Evolutionary conservation across 2,888 invertebrate genomes (phyloP), one percentile per base, ranked within the genome.

Genomic region (Smittia aterrima): DNA sequence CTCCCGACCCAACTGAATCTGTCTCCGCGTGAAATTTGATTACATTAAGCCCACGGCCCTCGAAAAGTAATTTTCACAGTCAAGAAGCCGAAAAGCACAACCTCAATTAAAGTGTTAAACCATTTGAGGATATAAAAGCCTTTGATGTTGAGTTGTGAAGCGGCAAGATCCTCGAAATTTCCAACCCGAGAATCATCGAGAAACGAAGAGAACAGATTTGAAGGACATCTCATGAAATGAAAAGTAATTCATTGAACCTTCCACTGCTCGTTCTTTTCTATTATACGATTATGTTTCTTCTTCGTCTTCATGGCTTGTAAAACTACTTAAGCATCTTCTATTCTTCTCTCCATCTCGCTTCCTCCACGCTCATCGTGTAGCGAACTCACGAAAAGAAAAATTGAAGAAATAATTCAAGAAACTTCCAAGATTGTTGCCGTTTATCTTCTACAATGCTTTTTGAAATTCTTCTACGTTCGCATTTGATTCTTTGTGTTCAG

Each of bases 231-330:
- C 16, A 27, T 47, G 47, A 47, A 47, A 47, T 47, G 47, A 47
- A 47, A 47, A 47, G 47, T 47, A 47, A 47, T 47, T 70, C 70
- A 54, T 70, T 70, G 70, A 70, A 70, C 70, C 32, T 70, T 47
- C 41, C 20, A 27, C 11, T 20, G 40, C 16, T 40, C n/a, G 13
- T 67, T 47, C 20, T 67, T 40, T 67, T 40, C 47, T 40, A 67
- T 67, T 67, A 67, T 67, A 32, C 20, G 47, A 41, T 41, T 41
- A 67, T n/a, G 47, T 22, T 67, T 67, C 67, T 18, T 32, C 24
- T 67, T 67, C 67, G 13, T 32, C 24, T 67, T 54, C n/a, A 32
- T 38, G 18, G 32, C 27, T 68, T 68, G 68, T 68, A 13, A 40
- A 53, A 54, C 53, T 70, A 53, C 40, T 53, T 70, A 53, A 54